These are phyloP conservation scores for Oxytorus armatus DNA, from an alignment of 2,888 invertebrate genomes.

Conservation along the genomic window DNA sequence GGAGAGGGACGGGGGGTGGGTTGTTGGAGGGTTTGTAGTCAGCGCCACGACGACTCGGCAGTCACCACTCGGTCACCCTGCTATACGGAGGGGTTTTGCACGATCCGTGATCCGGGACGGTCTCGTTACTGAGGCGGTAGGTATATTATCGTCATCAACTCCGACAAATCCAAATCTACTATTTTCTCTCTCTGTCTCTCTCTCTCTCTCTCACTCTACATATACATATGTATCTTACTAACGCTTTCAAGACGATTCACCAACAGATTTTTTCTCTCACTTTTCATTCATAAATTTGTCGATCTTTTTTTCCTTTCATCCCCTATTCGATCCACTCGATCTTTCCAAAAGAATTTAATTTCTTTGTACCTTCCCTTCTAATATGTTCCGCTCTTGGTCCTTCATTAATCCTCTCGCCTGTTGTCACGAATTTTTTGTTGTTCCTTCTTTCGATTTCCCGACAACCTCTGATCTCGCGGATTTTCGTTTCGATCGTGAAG, in stretches of 20 bases:
- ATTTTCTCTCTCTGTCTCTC: not conserved
- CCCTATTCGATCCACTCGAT: not conserved
- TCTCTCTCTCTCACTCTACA: not conserved
- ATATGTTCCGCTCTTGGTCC: not conserved
- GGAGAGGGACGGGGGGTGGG: not conserved
- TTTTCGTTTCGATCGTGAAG: too few species aligned
- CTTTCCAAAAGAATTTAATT: not conserved
- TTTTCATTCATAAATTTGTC: not conserved
- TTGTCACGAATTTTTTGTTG: too few species aligned
- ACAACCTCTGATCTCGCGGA: too few species aligned
- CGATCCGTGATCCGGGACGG: constrained; percentile 60
- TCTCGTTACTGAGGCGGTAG: constrained; percentile 66
- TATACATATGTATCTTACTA: not conserved
- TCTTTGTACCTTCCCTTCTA: not conserved
- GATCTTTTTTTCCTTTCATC: not conserved
- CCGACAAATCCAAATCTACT: not conserved
- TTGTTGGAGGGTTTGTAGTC: constrained; percentile 68
- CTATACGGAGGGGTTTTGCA: constrained; percentile 73
- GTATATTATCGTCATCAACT: constrained; percentile 43
- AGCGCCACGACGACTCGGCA: constrained; percentile 75
- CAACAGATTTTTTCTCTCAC: not conserved
- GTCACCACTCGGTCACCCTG: constrained; percentile 79
- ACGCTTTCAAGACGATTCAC: not conserved
- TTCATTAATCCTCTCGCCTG: not conserved
- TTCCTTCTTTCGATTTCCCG: too few species aligned